Evolutionary conservation across 2,888 invertebrate genomes (phyloP), one percentile per base, ranked within the genome.

Genomic region (Caprella mutica): DNA sequence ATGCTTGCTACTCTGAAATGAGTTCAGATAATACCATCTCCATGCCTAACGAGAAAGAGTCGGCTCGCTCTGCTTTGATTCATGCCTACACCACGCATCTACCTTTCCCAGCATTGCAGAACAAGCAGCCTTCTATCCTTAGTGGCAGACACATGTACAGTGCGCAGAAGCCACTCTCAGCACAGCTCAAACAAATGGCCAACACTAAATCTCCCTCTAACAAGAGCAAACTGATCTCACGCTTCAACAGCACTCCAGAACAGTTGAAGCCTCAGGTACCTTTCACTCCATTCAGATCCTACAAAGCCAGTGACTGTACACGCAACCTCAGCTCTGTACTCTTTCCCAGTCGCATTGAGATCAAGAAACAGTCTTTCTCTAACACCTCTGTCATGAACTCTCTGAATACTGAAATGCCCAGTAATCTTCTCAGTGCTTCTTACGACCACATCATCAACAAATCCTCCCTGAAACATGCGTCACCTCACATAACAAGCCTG

Each of bases 41-140:
- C 14, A 21, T 26, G n/a, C 29, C 2, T 27, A 54, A 42, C 27
- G 29, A 43, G 39, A 42, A 48, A 30, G 58, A 58, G 29, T 55
- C 50, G 9, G 56, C 60, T 14, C 52, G 64, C 14, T 42, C 60
- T 23, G 64, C 64, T 5, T 50, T 64, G 21, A 48, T 64, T 5
- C 60, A 64, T 38, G 60, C 56, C 39, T 64, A 58, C 50, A 55
- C 59, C 30, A 54, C 64, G 19, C 60, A 64, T 42, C 56, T 64
- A 1, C 64, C 29, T 5, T 1, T 8, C 17, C 21, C 4, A 27
- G n/a, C n/a, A n/a, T n/a, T 23, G 19, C 48, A 27, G 12, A n/a
- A 27, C 9, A 8, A 8, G n/a, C 35, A 35, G 35, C 35, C 35
- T 14, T 14, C n/a, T 14, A 35, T n/a, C 35, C 35, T 2, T 1